Evolutionary conservation across 2,113 vertebrate species (phyloP).

Genomic region (Clupea harengus): DNA sequence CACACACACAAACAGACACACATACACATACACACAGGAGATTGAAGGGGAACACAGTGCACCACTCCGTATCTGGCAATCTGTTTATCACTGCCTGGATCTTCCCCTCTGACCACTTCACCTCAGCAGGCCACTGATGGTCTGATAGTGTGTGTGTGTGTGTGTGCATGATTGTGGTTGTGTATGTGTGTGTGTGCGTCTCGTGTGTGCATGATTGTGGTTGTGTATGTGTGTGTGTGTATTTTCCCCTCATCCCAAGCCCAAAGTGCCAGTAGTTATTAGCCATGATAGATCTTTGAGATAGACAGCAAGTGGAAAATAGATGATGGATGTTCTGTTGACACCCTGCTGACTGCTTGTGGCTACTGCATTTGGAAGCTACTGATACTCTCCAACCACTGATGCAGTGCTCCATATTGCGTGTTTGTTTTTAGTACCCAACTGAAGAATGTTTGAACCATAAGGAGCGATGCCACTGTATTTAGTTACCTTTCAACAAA

Average conservation of each 20-base stretch:
- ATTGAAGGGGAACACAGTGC: background rate
- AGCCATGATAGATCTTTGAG: background rate
- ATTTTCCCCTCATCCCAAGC: background rate
- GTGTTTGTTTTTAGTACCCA: background rate
- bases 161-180: background rate
- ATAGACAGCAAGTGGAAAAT: background rate
- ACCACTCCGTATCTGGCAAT: background rate
- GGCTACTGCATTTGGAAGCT: background rate
- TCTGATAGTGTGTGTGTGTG: background rate
- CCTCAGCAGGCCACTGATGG: background rate
- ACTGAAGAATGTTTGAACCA: background rate
- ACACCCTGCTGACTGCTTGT: background rate
- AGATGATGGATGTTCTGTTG: background rate
- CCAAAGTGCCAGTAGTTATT: constrained; percentile 4
- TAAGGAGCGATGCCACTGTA: background rate
- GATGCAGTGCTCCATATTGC: no score
- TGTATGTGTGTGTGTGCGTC: background rate
- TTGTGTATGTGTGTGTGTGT: background rate
- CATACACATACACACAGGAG: background rate
- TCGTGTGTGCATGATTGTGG: background rate
- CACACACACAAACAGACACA: no score
- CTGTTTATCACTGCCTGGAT: constrained; percentile 11
- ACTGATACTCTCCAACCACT: background rate
- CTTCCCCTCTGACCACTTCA: background rate
- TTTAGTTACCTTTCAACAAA: background rate